A percentile compares a stretch with the other conserved stretches of the same genome.
Evolutionary conservation across 2,113 vertebrate genomes (phyloP).

Genomic region (Xiphophorus hellerii): DNA sequence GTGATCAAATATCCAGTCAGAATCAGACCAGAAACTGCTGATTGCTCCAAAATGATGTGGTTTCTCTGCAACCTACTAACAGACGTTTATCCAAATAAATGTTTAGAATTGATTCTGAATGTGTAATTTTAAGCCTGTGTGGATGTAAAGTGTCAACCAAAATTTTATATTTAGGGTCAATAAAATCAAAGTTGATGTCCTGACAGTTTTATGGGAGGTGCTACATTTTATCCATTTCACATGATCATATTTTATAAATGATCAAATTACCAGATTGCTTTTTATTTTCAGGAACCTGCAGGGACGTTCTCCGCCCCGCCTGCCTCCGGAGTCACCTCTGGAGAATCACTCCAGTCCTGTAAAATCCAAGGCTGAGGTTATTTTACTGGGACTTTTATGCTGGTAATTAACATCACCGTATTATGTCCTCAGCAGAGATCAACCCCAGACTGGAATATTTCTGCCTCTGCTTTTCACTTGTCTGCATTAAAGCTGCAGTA

Average conservation of each 20-base stretch:
- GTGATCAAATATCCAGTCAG: too few relatives aligned
- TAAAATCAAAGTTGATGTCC: constrained; percentile 51
- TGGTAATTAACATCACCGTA: constrained; percentile 73
- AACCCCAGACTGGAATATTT: constrained; percentile 56
- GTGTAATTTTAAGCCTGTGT: too few relatives aligned
- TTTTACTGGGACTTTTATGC: constrained; percentile 76
- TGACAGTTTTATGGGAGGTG: constrained; percentile 64
- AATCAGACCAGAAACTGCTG: too few relatives aligned
- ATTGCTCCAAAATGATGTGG: too few relatives aligned
- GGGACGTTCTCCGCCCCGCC: constrained; percentile 22
- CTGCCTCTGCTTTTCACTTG: constrained; percentile 54
- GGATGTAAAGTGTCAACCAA: background rate
- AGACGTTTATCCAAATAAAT: too few relatives aligned
- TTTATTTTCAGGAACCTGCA: constrained; percentile 54
- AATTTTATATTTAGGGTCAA: background rate
- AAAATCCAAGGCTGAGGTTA: constrained; percentile 60
- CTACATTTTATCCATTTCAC: constrained; percentile 59
- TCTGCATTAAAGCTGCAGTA: constrained; percentile 41
- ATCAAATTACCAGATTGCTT: constrained; percentile 72
- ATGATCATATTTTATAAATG: constrained; percentile 55
- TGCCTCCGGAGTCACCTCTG: constrained; percentile 66
- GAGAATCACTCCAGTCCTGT: constrained; percentile 63
- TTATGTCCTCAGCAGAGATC: constrained; percentile 69
- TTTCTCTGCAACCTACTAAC: too few relatives aligned
- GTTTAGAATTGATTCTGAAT: too few relatives aligned